A percentile compares a stretch with the other conserved stretches of the same genome.
phyloP scores from a whole-genome alignment of 2,797 vertebrate genomes.

The Microcaecilia unicolor region DNA sequence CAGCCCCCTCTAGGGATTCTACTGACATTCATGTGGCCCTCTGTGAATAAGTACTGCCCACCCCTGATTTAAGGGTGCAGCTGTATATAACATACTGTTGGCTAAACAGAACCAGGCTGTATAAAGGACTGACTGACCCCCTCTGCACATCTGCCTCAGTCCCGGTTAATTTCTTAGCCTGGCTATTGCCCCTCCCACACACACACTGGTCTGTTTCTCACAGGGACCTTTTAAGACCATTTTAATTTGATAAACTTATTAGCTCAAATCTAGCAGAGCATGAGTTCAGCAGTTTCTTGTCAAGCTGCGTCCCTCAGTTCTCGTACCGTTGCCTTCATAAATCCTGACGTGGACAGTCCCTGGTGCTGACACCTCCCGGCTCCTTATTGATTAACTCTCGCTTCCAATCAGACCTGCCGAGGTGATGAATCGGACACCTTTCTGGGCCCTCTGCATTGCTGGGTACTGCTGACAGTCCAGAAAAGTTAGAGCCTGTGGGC shows the following conservation, averaged over 20 bases:
- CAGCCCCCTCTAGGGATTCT: no score
- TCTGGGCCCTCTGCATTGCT: neutral
- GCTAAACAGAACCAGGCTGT: no score
- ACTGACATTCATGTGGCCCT: no score
- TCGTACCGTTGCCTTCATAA: constrained; percentile 23
- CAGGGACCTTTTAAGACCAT: no score
- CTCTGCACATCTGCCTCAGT: no score
- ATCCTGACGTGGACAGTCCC: constrained; percentile 39
- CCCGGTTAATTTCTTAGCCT: no score
- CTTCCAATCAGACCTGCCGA: constrained; percentile 28
- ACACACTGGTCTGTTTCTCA: no score
- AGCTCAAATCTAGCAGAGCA: no score
- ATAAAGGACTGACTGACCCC: no score
- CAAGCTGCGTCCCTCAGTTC: constrained; percentile 17
- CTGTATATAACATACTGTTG: neutral
- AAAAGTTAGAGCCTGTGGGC: neutral
- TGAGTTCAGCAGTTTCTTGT: constrained; percentile 59
- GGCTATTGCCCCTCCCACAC: no score
- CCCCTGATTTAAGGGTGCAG: no score
- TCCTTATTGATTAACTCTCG: constrained; percentile 40
- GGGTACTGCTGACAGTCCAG: constrained; percentile 1
- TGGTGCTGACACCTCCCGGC: constrained; percentile 40
- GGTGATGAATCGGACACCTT: constrained; percentile 27
- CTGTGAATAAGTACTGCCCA: no score
- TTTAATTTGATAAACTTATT: constrained; percentile 69